phyloP scores from a whole-genome alignment of 2,797 vertebrate species.

The Pagetopsis macropterus region DNA sequence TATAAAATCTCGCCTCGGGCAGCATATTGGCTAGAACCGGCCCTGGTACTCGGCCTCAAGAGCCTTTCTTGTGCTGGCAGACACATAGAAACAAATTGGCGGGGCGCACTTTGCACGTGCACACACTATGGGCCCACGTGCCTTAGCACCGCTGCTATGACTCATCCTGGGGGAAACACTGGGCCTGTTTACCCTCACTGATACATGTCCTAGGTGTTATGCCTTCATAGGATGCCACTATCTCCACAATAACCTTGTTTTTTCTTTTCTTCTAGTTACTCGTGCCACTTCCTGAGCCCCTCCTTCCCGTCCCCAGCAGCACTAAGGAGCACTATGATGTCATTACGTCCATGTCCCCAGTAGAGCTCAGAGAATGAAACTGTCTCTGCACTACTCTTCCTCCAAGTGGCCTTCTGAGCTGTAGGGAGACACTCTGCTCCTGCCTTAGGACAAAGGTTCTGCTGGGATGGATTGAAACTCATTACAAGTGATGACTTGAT shows the following conservation, averaged over 20 bases:
- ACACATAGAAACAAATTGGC: no score
- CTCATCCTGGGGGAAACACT: no score
- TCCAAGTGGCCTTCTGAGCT: not conserved
- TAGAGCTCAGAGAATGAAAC: not conserved
- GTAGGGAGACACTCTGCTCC: not conserved
- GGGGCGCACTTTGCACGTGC: no score
- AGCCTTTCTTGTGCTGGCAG: no score
- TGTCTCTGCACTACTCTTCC: not conserved
- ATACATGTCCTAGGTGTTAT: no score
- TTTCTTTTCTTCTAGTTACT: constrained; percentile 6
- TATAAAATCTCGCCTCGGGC: no score
- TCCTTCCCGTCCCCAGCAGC: accelerated
- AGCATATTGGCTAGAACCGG: no score
- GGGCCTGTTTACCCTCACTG: no score
- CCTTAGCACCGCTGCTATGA: no score
- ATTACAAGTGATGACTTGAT: not conserved
- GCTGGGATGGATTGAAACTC: not conserved
- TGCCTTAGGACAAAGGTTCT: not conserved
- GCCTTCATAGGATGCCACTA: no score
- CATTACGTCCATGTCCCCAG: not conserved
- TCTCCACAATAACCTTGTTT: not conserved
- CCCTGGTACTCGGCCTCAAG: no score
- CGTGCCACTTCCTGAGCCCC: accelerated
- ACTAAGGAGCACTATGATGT: not conserved
- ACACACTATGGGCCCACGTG: no score